Percentiles rank a stretch among this genome's conserved stretches.
These are phyloP conservation scores for Crenichthys baileyi DNA, from an alignment of 2,797 vertebrate species.

Conservation along the genomic window DNA sequence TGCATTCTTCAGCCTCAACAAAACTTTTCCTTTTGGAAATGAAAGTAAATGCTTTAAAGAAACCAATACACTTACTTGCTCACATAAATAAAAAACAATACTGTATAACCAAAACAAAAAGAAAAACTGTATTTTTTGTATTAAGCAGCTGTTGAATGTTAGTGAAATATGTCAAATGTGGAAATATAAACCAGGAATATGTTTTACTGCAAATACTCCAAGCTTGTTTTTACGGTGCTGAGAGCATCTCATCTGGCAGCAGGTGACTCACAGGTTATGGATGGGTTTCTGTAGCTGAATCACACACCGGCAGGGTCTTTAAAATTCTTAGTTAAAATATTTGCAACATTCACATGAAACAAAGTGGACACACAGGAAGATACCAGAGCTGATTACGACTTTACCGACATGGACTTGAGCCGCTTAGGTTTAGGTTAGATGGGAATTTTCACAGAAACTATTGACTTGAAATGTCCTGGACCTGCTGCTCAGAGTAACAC, in stretches of 20 bases:
- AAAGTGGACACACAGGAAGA: background rate
- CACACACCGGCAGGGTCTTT: no score
- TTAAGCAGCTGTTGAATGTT: background rate
- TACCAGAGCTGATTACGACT: background rate
- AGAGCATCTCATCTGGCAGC: no score
- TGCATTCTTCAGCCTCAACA: background rate
- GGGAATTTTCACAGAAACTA: background rate
- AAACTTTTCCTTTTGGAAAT: background rate
- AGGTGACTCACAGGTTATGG: background rate
- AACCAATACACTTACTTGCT: background rate
- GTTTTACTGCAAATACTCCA: background rate
- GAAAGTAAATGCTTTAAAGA: background rate
- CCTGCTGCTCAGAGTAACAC: background rate
- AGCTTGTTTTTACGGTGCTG: background rate
- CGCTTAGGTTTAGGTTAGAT: background rate
- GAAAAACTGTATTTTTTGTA: background rate
- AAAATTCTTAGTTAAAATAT: background rate
- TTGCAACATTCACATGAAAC: background rate
- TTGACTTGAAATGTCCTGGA: background rate
- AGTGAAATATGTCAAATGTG: background rate
- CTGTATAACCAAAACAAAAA: background rate
- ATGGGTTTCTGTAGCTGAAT: background rate
- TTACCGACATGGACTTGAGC: background rate
- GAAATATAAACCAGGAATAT: background rate
- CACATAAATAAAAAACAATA: constrained; percentile 2